phyloP scores from a whole-genome alignment of 2,888 invertebrate genomes.

The Mimachlamys varia region DNA sequence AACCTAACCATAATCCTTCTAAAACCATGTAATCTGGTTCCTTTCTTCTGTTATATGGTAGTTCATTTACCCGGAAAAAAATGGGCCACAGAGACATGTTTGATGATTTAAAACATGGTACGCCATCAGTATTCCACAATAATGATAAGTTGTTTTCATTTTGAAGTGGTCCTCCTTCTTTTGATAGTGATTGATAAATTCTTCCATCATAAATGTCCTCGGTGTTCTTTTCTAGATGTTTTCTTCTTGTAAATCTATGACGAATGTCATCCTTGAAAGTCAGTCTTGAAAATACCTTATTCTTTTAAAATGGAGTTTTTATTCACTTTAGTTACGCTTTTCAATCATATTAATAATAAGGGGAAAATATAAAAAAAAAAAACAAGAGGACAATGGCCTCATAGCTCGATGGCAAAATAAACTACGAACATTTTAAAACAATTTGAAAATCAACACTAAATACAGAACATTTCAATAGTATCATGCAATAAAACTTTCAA shows the following conservation, averaged over 20 bases:
- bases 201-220: constrained; percentile 36
- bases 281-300: not conserved
- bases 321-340: too few relatives aligned
- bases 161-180: not conserved
- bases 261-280: not conserved
- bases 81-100: constrained; percentile 42
- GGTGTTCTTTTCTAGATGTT: too few relatives aligned
- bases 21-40: constrained; percentile 45
- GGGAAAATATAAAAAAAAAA: too few relatives aligned
- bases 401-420: too few relatives aligned
- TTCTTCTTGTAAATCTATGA: not conserved
- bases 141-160: constrained; percentile 16
- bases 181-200: not conserved
- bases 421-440: too few relatives aligned
- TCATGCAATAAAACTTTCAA: too few relatives aligned
- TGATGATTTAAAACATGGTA: constrained; percentile 34
- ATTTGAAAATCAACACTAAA: too few relatives aligned
- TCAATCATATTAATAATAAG: too few relatives aligned
- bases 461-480: too few relatives aligned
- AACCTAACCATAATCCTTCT: constrained; percentile 49
- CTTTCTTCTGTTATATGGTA: constrained; percentile 39
- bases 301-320: too few relatives aligned
- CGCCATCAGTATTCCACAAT: constrained; percentile 36
- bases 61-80: constrained; percentile 49
- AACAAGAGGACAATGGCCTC: too few relatives aligned